Conservation (phyloP, 2,113 vertebrate genomes). For the Orientallactaga bullata region DNA sequence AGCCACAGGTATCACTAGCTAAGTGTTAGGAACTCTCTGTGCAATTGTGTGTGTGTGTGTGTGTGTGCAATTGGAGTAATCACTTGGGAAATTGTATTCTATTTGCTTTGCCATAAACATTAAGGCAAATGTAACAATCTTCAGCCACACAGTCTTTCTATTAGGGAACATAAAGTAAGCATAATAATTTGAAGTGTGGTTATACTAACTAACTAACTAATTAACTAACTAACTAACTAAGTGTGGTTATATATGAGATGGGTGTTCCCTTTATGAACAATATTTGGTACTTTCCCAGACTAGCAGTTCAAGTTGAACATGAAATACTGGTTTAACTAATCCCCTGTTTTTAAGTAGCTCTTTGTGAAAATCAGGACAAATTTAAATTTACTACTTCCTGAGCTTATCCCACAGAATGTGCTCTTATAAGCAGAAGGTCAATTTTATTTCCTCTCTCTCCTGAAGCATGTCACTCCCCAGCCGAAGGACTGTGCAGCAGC, state of each 20-base stretch:
- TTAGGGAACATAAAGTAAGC: neutral
- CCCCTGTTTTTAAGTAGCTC: neutral
- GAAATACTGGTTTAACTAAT: constrained; percentile 26
- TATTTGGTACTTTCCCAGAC: neutral
- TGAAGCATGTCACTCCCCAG: too few species aligned
- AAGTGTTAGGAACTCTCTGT: neutral
- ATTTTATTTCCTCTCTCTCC: neutral
- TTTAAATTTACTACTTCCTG: neutral
- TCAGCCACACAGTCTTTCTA: neutral
- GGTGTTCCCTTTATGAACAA: neutral
- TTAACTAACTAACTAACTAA: too few species aligned
- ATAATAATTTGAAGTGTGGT: neutral
- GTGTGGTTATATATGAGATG: neutral
- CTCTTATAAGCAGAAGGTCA: neutral
- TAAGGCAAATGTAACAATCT: neutral
- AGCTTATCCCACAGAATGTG: neutral
- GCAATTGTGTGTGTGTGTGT: too few species aligned
- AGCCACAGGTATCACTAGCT: neutral
- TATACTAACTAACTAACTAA: neutral
- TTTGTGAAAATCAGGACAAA: constrained; percentile 32
- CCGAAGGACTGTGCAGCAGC: neutral
- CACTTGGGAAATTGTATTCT: constrained; percentile 22
- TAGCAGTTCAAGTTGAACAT: constrained; percentile 21
- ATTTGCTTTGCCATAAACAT: constrained; percentile 39
- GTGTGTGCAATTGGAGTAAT: neutral